Base-by-base conservation (phyloP, 2,888 invertebrate genomes). In the Cerastoderma edule region DNA sequence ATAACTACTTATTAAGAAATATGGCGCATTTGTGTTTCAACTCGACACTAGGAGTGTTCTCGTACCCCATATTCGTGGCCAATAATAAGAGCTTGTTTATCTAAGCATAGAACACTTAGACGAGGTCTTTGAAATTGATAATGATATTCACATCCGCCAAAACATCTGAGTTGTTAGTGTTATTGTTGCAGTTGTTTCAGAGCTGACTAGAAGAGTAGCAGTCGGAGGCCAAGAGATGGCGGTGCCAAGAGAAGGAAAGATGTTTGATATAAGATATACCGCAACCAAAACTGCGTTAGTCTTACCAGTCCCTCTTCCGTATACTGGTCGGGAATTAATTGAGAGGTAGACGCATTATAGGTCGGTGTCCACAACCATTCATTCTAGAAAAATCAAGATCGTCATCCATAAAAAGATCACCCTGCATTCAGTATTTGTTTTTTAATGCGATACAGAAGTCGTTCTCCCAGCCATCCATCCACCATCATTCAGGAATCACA, bases 291-390 rank as follows among this genome's bases (percentile, higher is more conserved):
- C 75, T 74, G 81, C 81, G 81, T 81, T 81, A 81, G 81, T 87
- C 90, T 89, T 90, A 90, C 90, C 90, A 90, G 85, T 79, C 89
- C 89, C 69, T 88, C 89, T 68, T 89, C 89, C 80, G 88, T 88
- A 84, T 90, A 88, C 85, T 87, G 88, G 85, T 90, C 90, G 83
- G 90, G 89, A 74, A 89, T 89, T 88, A 90, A 89, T 85, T 88
- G 86, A 80, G 87, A 87, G 71, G 87, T 83, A 70, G 88, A 86
- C 83, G 87, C 85, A 83, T 89, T 88, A 85, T 86, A 84, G 80
- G 85, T 82, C 78, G 88, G 85, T 72, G 86, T 88, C 89, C 88
- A 90, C 83, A 88, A 85, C 90, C 89, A 90, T 78, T 86, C 86
- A 85, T 88, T 89, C 89, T 90, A 90, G 81, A 90, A 87, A 85